Percentiles rank a stretch among this genome's conserved stretches.
Evolutionary conservation across 1,140 invertebrate species (phyloP).

Genomic region (Coelopa frigida): DNA sequence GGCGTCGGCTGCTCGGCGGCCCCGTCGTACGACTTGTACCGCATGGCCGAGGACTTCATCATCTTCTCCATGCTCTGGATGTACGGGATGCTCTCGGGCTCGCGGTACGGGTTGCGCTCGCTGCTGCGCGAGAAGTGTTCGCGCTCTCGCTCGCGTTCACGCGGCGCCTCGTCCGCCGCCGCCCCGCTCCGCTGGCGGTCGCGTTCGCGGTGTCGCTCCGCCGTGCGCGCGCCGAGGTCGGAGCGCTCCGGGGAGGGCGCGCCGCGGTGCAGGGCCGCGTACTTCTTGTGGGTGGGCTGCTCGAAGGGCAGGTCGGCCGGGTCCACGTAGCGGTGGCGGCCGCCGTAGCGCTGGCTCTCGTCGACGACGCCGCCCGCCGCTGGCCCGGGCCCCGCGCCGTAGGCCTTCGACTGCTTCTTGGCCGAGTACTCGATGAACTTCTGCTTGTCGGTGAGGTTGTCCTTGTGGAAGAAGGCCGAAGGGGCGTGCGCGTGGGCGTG

Average conservation of each 20-base stretch:
- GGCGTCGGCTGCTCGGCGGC: background rate
- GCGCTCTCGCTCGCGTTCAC: constrained; percentile 13
- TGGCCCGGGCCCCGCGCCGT: too few relatives aligned
- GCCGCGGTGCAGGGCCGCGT: constrained; percentile 27
- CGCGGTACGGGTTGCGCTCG: constrained; percentile 39
- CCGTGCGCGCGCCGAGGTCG: constrained; percentile 10
- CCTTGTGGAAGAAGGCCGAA: constrained; percentile 27
- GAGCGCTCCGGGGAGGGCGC: constrained; percentile 13
- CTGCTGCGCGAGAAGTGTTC: constrained; percentile 23
- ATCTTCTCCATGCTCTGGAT: constrained; percentile 43
- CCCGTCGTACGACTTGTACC: constrained; percentile 24
- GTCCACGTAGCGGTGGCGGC: constrained; percentile 37
- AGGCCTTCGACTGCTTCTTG: constrained; percentile 26
- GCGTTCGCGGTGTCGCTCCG: constrained; percentile 12
- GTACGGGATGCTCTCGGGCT: constrained; percentile 41
- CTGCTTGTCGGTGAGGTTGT: constrained; percentile 40
- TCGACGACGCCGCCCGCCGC: too few relatives aligned
- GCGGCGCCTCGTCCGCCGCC: background rate
- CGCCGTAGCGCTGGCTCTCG: constrained; percentile 31
- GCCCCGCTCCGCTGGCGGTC: constrained; percentile 11
- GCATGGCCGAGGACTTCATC: constrained; percentile 42
- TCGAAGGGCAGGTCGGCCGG: constrained; percentile 34
- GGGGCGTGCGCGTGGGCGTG: constrained; percentile 10
- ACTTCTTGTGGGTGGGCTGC: constrained; percentile 26
- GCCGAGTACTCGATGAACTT: constrained; percentile 37